These are phyloP conservation scores for Chromoteleia sp. DNA, from an alignment of 2,888 invertebrate genomes.

Conservation along the genomic window DNA sequence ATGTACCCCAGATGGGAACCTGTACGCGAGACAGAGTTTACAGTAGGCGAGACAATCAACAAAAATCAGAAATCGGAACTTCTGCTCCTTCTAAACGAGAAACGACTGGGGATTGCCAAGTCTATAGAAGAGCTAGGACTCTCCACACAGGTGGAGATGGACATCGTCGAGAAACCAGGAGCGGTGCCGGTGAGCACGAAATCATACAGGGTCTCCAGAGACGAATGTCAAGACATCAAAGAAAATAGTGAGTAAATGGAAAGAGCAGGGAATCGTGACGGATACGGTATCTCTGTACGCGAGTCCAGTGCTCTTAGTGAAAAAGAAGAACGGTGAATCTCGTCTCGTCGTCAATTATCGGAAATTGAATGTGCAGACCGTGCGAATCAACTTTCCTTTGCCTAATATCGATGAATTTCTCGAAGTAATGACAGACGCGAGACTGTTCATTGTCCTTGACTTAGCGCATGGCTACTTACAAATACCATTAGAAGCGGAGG, in stretches of 20 bases:
- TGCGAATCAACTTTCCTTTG: slow-evolving; percentile 61
- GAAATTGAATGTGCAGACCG: slow-evolving; percentile 3
- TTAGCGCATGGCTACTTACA: background rate
- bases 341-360: slow-evolving; percentile 1
- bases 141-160: background rate
- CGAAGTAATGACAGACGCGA: slow-evolving; percentile 52
- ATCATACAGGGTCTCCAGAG: background rate
- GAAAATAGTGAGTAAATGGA: slow-evolving; percentile 12
- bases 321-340: background rate
- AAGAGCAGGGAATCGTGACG: slow-evolving; percentile 2
- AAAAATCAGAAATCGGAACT: slow-evolving; percentile 46
- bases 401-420: slow-evolving; percentile 68
- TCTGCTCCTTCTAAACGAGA: background rate
- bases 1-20: no score
- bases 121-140: background rate
- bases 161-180: background rate
- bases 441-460: slow-evolving; percentile 37
- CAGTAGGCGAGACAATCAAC: no score
- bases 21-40: no score
- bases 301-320: slow-evolving; percentile 3
- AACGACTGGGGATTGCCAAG: background rate
- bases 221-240: background rate
- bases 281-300: slow-evolving; percentile 9
- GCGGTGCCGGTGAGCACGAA: background rate
- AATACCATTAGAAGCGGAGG: background rate